Evolutionary conservation across 2,797 vertebrate genomes (phyloP), one percentile per base, ranked within the genome.

Genomic region (Chromobotia macracanthus): DNA sequence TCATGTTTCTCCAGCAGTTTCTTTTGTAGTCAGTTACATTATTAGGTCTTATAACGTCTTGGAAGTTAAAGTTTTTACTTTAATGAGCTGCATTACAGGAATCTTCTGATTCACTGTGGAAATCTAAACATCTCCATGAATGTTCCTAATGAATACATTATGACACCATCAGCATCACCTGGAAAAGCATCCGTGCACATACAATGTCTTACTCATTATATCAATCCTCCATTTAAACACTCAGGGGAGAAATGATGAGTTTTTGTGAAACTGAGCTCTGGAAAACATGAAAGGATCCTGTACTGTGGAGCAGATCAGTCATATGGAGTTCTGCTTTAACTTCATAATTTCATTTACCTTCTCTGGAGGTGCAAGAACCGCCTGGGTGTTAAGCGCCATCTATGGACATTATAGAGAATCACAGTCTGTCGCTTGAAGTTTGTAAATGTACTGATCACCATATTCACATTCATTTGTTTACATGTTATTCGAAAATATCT

Each of bases 71-170:
- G 35, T 12, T 35, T 44, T 18, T 65, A 5, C 5, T 21, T 55
- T 7, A 38, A 56, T n/a, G 65, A 80, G 44, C 16, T 12, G n/a
- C 2, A 5, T 80, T 80, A 77, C 82, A 53, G 64, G 69, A 80
- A 83, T 31, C 8, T n/a, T 51, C 38, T 61, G 82, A 81, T 67
- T 80, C 70, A 83, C 38, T 25, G 38, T 77, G 63, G 63, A 67
- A 66, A 67, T 5, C 38, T 13, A 56, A 66, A 75, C 64, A 6
- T 58, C 58, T 41, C 28, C 28, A 4, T 81, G 77, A 65, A 23
- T 63, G 67, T 44, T 21, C 13, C 35, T 63, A 46, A 23, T 48
- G 16, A n/a, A n/a, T 18, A 50, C 38, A 6, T 41, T 10, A 41
- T 41, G 19, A 11, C 16, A 38, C n/a, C 58, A 78, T 63, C 50